Base-by-base conservation (phyloP, 2,888 invertebrate species). In the Physocephala rufipes region DNA sequence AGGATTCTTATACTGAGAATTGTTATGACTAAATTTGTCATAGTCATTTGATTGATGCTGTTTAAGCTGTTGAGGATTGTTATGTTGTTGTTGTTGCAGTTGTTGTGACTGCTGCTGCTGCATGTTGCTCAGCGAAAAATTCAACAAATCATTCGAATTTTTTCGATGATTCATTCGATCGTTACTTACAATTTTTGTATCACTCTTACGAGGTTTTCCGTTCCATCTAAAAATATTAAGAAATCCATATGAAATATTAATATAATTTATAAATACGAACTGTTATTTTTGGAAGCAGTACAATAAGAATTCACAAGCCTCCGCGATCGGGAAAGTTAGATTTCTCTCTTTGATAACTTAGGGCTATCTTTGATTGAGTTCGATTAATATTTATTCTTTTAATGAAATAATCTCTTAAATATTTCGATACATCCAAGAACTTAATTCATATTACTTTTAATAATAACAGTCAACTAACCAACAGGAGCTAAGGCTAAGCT, bases 91-190 rank as follows among this genome's bases (percentile, higher is more conserved):
- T 5, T 15, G 49, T 49, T 49, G 45, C 15, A 78, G 79, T 71
- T 79, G 81, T 13, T 82, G 82, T n/a, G n/a, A n/a, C 15, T 45
- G 49, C 19, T 78, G 79, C 70, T 79, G 81, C 12, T 82, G 82
- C 28, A 80, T 73, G 51, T 80, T 79, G 71, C 67, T 79, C 30
- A 82, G 26, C 19, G 83, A 79, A 74, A 84, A 84, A 70, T 81
- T 84, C 24, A 83, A 67, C 80, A 82, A 81, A 71, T 85, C 85
- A 73, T 80, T 84, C 24, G 86, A 85, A 73, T 85, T 85, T 72
- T 86, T 86, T 24, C 86, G 82, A 76, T 85, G 82, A 76, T 84
- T 84, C 58, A 84, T 83, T 74, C 83, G 82, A 75, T 86, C 86
- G 72, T 75, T 84, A 74, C 84, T 85, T 61, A 80, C 85, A 69